These are phyloP conservation scores for Eudasyphora cyanicolor DNA, from an alignment of 2,888 invertebrate genomes.

Conservation along the genomic window DNA sequence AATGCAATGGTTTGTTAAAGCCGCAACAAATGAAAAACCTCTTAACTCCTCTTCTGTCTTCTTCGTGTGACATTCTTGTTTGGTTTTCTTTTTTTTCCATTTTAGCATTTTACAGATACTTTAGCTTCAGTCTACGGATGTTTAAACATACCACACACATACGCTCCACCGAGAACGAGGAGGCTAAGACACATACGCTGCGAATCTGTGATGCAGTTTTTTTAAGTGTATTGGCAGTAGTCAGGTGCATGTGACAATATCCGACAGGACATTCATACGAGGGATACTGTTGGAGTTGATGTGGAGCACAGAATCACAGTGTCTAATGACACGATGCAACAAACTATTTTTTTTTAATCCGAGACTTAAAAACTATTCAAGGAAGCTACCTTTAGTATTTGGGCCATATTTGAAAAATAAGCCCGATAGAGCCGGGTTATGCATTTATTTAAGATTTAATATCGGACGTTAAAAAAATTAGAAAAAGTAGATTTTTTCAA, in stretches of 20 bases:
- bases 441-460: too few relatives aligned
- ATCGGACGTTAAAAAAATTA: too few relatives aligned
- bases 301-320: too few relatives aligned
- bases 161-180: neutral
- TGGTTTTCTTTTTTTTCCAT: neutral
- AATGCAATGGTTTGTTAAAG: conserved; percentile 11
- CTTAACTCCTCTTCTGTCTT: conserved; percentile 9
- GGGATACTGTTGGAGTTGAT: neutral
- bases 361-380: too few relatives aligned
- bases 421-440: too few relatives aligned
- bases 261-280: neutral
- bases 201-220: neutral
- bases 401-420: too few relatives aligned
- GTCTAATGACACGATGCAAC: too few relatives aligned
- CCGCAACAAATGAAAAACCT: neutral
- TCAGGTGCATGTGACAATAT: conserved; percentile 10
- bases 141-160: conserved; percentile 20
- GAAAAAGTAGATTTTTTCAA: too few relatives aligned
- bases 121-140: conserved; percentile 44
- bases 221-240: neutral
- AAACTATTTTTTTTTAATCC: too few relatives aligned
- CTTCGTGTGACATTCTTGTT: neutral
- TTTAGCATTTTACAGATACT: conserved; percentile 33
- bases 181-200: neutral
- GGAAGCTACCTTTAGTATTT: too few relatives aligned